phyloP scores from a whole-genome alignment of 1,140 invertebrate species.

The Cardiocondyla obscurior region DNA sequence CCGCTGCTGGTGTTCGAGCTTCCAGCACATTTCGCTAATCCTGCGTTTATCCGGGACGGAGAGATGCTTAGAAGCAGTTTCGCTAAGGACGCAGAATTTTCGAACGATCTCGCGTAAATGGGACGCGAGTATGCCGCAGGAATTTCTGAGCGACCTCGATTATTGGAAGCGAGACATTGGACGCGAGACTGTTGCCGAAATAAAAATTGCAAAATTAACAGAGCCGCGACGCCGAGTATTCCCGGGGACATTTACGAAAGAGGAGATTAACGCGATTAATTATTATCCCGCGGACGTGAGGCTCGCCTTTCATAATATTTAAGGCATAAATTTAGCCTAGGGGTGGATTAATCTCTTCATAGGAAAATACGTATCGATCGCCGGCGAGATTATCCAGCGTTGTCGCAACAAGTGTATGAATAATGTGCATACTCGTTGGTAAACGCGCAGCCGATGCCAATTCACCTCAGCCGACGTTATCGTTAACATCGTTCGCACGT shows the following conservation, averaged over 20 bases:
- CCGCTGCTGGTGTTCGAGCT: background rate
- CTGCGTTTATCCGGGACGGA: background rate
- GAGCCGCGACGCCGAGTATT: background rate
- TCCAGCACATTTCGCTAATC: background rate
- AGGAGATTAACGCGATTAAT: background rate
- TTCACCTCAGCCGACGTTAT: constrained; percentile 22
- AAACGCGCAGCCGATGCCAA: background rate
- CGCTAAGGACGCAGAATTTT: background rate
- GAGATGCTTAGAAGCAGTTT: background rate
- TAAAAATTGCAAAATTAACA: constrained; percentile 5
- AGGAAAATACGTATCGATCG: background rate
- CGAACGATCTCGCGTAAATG: background rate
- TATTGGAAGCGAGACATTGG: background rate
- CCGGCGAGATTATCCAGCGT: background rate
- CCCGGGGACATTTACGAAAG: background rate
- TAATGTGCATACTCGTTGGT: constrained; percentile 1
- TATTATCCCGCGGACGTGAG: background rate
- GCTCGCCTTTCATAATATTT: background rate
- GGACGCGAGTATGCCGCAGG: background rate
- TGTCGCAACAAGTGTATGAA: constrained; percentile 39
- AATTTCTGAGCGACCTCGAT: constrained; percentile 12
- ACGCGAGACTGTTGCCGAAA: background rate
- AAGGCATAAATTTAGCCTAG: background rate
- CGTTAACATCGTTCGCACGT: background rate
- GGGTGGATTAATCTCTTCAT: background rate